Evolutionary conservation across 2,113 vertebrate species (phyloP).

Genomic region (Phycodurus eques): DNA sequence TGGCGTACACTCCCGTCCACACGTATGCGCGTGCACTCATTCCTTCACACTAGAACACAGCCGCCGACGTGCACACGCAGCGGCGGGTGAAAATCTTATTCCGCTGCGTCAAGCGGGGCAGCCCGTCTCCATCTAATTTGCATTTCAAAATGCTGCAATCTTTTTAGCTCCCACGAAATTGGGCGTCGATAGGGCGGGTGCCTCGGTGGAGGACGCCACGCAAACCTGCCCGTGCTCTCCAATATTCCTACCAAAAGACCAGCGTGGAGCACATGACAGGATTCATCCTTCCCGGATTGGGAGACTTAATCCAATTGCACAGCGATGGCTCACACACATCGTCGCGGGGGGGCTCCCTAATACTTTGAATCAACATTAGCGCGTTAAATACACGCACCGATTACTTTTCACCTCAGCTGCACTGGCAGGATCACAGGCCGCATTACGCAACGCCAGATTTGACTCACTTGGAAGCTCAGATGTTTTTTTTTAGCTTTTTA

Average conservation of each 20-base stretch:
- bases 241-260: background rate
- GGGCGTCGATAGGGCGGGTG: slow-evolving; percentile 16
- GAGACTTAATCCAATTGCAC: background rate
- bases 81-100: background rate
- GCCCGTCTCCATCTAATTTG: slow-evolving; percentile 14
- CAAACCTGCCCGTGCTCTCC: background rate
- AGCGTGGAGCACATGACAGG: background rate
- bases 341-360: background rate
- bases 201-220: background rate
- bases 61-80: background rate
- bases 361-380: slow-evolving; percentile 1
- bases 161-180: slow-evolving; percentile 44
- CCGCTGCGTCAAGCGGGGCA: background rate
- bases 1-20: too few relatives aligned
- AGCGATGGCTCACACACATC: background rate
- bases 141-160: slow-evolving; percentile 38
- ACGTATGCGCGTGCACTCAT: too few relatives aligned
- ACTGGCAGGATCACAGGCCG: background rate
- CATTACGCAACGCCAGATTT: slow-evolving; percentile 11
- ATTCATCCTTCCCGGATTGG: slow-evolving; percentile 3
- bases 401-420: background rate
- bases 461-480: slow-evolving; percentile 5
- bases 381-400: background rate
- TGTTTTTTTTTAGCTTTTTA: background rate
- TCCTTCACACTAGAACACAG: too few relatives aligned